Base-by-base conservation (phyloP, 92 coral and sea anemone species). In the Chrysogorgia sp. region DNA sequence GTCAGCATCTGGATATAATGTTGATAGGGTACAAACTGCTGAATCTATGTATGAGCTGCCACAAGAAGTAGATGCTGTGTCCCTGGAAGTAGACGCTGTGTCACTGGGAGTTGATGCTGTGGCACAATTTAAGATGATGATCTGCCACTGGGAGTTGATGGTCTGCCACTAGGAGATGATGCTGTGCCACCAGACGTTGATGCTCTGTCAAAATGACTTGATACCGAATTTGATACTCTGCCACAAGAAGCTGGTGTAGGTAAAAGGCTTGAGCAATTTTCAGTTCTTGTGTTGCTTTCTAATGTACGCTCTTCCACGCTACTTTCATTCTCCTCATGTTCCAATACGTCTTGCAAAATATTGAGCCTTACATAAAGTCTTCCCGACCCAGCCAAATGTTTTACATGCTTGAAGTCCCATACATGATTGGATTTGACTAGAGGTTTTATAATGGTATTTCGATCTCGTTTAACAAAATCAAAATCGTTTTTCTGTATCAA, bases 281-380 rank as follows among this genome's bases (percentile, higher is more conserved):
- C 59, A 17, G 6, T 23, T 7, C 20, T 17, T 17, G 26, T n/a
- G n/a, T n/a, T n/a, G n/a, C n/a, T n/a, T n/a, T n/a, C n/a, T n/a
- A n/a, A n/a, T n/a, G n/a, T 6, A 6, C 3, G 17, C 7, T 52
- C 59, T 17, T 52, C 59, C 4, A 5, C 59, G 6, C 22, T 52
- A 6, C 21, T 52, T 17, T 52, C 59, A 52, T 20, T 52, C 8
- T 23, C 20, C 28, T 58, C 64, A 17, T 10, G 33, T 14, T 20
- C 70, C 45, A 67, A 68, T 60, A 74, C 57, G 25, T 77, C 83
- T 37, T 77, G 34, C 26, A 58, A 21, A 53, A 85, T 74, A 64
- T 85, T 85, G 21, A 85, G 79, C 57, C 90, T 76, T 9, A 82
- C 87, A 77, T 69, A 83, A 81, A 88, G 71, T 60, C 82, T 41